These are phyloP conservation scores for Lynx canadensis DNA, from an alignment of 2,113 vertebrate genomes.

Conservation along the genomic window DNA sequence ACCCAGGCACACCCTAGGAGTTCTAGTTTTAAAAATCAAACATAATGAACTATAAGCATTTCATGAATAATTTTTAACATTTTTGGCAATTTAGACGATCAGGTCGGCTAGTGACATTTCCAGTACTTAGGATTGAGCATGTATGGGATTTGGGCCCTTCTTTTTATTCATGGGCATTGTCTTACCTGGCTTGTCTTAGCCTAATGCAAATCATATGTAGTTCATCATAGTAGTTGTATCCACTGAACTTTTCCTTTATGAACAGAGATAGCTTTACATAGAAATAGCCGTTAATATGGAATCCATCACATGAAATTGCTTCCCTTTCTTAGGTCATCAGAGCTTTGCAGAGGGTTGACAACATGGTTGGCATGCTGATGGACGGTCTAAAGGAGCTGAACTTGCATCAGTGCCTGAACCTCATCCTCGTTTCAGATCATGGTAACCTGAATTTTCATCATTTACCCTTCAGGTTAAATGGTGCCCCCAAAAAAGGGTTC, in stretches of 20 bases:
- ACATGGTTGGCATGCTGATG: constrained; percentile 92
- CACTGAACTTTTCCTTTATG: neutral
- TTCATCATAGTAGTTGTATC: neutral
- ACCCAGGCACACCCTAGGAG: neutral
- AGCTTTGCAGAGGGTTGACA: constrained; percentile 91
- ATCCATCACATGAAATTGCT: neutral
- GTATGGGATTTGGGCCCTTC: neutral
- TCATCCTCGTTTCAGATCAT: constrained; percentile 95
- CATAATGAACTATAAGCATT: neutral
- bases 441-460: constrained; percentile 86
- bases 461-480: neutral
- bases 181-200: neutral
- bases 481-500: neutral
- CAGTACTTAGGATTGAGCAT: neutral
- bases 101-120: neutral
- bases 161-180: neutral
- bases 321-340: constrained; percentile 88
- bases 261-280: neutral
- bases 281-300: neutral
- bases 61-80: neutral
- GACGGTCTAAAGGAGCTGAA: constrained; percentile 91
- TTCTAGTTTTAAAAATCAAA: neutral
- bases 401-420: constrained; percentile 92
- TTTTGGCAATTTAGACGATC: neutral
- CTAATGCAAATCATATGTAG: neutral